A percentile compares a stretch with the other conserved stretches of the same genome.
phyloP scores from a whole-genome alignment of 2,113 vertebrate genomes.

The Scopus umbretta region DNA sequence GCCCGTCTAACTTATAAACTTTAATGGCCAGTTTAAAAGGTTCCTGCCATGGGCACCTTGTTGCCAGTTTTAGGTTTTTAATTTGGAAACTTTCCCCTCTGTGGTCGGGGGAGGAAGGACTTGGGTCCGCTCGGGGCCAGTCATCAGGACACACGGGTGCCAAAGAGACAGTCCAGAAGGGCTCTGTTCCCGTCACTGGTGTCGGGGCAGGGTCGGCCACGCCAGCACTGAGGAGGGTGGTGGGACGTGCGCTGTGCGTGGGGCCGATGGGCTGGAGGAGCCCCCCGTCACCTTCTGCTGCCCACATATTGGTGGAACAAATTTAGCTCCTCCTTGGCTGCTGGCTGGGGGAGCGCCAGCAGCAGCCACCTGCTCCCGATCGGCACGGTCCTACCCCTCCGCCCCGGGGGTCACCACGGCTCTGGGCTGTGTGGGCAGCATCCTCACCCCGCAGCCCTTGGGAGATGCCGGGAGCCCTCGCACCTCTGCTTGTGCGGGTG shows the following conservation, averaged over 20 bases:
- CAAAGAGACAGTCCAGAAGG: constrained; percentile 62
- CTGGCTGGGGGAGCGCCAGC: background rate
- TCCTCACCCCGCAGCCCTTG: background rate
- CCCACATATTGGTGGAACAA: background rate
- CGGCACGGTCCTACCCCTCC: accelerated
- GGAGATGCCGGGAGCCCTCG: accelerated
- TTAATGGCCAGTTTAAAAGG: constrained; percentile 82
- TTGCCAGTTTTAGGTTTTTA: constrained; percentile 82
- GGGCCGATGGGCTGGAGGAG: background rate
- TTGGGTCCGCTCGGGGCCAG: constrained; percentile 62
- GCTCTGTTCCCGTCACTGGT: constrained; percentile 49
- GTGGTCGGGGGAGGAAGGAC: constrained; percentile 76
- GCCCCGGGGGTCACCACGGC: accelerated
- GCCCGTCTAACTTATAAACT: constrained; percentile 81
- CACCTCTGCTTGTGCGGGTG: accelerated
- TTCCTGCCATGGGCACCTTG: constrained; percentile 78
- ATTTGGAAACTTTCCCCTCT: constrained; percentile 80
- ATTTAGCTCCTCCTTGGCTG: background rate
- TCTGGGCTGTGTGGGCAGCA: background rate
- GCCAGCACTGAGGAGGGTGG: accelerated
- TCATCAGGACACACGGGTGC: constrained; percentile 70
- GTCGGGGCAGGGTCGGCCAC: background rate
- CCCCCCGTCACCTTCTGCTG: accelerated
- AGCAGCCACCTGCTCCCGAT: background rate
- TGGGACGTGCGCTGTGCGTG: accelerated